phyloP scores from a whole-genome alignment of 1,140 invertebrate species.

The Drosophila virilis region DNA sequence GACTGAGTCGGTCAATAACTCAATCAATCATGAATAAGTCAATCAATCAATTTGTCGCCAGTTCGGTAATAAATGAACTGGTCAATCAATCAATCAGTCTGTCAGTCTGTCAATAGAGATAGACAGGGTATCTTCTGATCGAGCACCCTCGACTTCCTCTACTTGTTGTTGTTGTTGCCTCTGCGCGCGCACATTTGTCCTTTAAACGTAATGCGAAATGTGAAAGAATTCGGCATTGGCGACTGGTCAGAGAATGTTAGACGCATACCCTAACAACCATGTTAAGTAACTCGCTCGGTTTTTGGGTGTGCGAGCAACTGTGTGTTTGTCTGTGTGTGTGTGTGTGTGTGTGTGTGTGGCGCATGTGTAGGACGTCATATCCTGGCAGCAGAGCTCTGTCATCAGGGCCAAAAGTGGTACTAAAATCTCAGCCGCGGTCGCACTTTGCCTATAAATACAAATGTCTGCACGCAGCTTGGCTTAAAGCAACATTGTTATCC shows the following conservation, averaged over 20 bases:
- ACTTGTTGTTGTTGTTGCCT: conserved; percentile 37
- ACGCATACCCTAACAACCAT: conserved; percentile 45
- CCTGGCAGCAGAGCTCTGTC: conserved; percentile 55
- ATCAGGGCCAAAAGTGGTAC: conserved; percentile 61
- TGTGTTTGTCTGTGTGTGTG: not conserved
- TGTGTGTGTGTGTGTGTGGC: conserved; percentile 42
- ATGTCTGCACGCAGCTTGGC: conserved; percentile 76
- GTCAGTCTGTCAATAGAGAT: too few species aligned
- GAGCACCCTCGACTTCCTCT: not conserved
- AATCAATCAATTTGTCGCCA: not conserved
- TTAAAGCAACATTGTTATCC: conserved; percentile 83
- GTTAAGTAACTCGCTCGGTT: conserved; percentile 18
- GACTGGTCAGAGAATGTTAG: conserved; percentile 48
- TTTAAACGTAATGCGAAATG: conserved; percentile 25
- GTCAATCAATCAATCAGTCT: not conserved
- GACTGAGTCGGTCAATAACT: not conserved
- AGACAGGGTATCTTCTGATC: not conserved
- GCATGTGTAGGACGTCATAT: conserved; percentile 66
- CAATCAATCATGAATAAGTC: not conserved
- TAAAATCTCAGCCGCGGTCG: conserved; percentile 65
- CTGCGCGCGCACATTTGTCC: conserved; percentile 63
- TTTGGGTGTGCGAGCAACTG: conserved; percentile 11
- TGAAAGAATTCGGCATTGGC: conserved; percentile 62
- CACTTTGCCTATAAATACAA: conserved; percentile 82
- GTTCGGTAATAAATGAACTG: not conserved